Evolutionary conservation across 2,797 vertebrate genomes (phyloP), one percentile per base, ranked within the genome.

Genomic region (Premnoplex brunnescens): DNA sequence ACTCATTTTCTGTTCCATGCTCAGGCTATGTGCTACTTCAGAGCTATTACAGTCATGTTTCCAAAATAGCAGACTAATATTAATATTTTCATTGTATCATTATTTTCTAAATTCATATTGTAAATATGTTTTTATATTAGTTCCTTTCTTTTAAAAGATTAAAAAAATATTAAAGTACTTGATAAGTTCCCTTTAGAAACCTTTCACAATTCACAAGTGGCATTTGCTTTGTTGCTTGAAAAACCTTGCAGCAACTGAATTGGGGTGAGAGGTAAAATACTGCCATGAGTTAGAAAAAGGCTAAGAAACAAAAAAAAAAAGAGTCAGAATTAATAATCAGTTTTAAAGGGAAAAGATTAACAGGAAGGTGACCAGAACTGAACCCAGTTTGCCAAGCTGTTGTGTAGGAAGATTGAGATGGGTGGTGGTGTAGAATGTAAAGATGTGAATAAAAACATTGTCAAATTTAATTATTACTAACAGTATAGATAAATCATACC

Each of bases 1-100:
- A 66, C 58, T 78, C 49, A 83, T 96, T 96, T 94, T 94, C 72
- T 95, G 4, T 88, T 95, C 93, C 85, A 92, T 68, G 54, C 93
- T 92, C 81, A 94, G 87, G 46, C 44, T 88, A 85, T 51, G 22
- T 73, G 32, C 41, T 80, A 14, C 56, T 91, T 89, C 87, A 96
- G 82, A 91, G 36, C 23, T 89, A 39, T 81, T 78, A 58, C 7
- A 51, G 46, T 58, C 71, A 43, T 7, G 12, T 62, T 96, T 92
- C 54, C 76, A 91, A 77, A 89, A 72, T 36, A 93, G 13, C 49
- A 87, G 18, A 75, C 46, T 43, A 85, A 88, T 69, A 74, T 68
- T 75, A 88, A 62, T 89, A 81, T 93, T 92, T 93, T 91, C 44
- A 75, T 62, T 85, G 49, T 80, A n/a, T 67, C n/a, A 60, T 79